These are phyloP conservation scores for Volucella zonaria DNA, from an alignment of 2,888 invertebrate species.

Conservation along the genomic window DNA sequence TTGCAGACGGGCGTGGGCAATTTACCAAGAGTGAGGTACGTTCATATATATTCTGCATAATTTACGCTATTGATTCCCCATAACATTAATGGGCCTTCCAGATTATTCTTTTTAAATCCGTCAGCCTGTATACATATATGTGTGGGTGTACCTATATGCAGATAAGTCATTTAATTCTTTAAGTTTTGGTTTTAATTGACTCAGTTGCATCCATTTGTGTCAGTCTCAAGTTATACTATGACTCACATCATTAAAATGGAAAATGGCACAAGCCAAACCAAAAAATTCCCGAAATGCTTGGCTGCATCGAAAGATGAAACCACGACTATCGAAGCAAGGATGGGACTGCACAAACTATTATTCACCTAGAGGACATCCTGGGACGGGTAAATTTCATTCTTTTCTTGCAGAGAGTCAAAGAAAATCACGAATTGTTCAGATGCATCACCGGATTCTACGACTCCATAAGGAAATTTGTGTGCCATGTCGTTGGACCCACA, in stretches of 20 bases:
- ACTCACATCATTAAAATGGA: no score
- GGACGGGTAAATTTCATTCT: slow-evolving; percentile 96
- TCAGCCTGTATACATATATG: no score
- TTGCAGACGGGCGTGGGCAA: no score
- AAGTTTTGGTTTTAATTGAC: no score
- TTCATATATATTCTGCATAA: no score
- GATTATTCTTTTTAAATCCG: no score
- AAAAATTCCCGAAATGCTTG: slow-evolving; percentile 92
- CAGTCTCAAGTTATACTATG: no score
- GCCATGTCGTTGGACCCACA: slow-evolving; percentile 97
- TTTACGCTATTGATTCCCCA: no score
- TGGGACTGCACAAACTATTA: slow-evolving; percentile 93
- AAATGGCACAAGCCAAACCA: slow-evolving; percentile 84
- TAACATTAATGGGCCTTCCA: no score
- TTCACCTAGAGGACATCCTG: slow-evolving; percentile 93
- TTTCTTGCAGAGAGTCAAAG: slow-evolving; percentile 93
- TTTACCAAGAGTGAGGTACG: no score
- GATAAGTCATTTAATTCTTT: no score
- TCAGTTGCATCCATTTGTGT: slow-evolving; percentile 72
- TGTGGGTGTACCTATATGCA: no score
- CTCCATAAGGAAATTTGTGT: slow-evolving; percentile 97
- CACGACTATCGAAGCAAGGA: slow-evolving; percentile 98
- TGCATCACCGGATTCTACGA: slow-evolving; percentile 95
- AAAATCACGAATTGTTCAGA: slow-evolving; percentile 89
- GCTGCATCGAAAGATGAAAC: slow-evolving; percentile 98